phyloP scores from a whole-genome alignment of 2,113 vertebrate species.

The Haemorhous mexicanus region DNA sequence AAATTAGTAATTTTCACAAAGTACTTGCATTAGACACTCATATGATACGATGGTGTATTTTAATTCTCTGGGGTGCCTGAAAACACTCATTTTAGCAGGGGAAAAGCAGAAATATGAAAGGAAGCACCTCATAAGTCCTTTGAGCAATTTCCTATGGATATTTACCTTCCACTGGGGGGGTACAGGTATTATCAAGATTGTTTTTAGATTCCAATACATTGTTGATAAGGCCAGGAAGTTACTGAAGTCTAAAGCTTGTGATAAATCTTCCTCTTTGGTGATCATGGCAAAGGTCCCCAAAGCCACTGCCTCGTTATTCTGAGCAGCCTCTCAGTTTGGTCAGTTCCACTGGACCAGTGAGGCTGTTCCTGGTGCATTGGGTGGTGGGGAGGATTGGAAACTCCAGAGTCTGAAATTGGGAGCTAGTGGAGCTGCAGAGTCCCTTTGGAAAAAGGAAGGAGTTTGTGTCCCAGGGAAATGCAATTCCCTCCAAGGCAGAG shows the following conservation, averaged over 20 bases:
- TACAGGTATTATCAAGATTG: not conserved
- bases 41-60: slow-evolving; percentile 35
- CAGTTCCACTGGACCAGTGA: not conserved
- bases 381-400: not conserved
- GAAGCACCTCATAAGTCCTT: slow-evolving; percentile 33
- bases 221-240: not conserved
- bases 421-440: not conserved
- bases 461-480: not conserved
- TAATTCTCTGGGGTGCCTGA: slow-evolving; percentile 46
- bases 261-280: not conserved
- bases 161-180: not conserved
- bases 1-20: slow-evolving; percentile 74
- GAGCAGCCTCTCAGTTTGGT: not conserved
- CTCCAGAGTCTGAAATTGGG: not conserved
- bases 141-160: not conserved
- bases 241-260: not conserved
- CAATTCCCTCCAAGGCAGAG: not conserved
- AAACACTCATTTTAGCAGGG: slow-evolving; percentile 47
- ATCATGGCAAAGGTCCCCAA: not conserved
- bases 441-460: not conserved
- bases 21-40: slow-evolving; percentile 60
- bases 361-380: not conserved
- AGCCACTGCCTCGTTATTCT: not conserved
- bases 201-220: not conserved
- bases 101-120: slow-evolving; percentile 38